phyloP scores from a whole-genome alignment of 2,888 invertebrate genomes.

The Drosophila differens region DNA sequence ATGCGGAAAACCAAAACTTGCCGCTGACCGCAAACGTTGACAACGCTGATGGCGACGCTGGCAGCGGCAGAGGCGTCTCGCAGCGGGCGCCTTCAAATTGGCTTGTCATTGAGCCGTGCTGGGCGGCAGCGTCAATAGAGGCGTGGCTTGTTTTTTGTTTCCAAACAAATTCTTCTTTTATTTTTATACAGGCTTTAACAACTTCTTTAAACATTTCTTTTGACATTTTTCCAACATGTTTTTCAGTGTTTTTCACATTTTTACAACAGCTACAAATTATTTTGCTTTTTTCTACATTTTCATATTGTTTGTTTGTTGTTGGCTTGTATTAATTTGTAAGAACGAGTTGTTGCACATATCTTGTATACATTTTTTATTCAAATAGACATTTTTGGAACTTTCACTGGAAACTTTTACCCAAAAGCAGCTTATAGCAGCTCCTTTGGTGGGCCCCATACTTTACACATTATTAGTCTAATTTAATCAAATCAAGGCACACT shows the following conservation, averaged over 20 bases:
- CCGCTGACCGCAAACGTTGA: slow-evolving; percentile 59
- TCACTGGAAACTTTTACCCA: slow-evolving; percentile 70
- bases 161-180: slow-evolving; percentile 37
- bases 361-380: slow-evolving; percentile 52
- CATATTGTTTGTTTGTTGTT: slow-evolving; percentile 31
- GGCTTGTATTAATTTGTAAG: slow-evolving; percentile 59
- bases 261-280: slow-evolving; percentile 41
- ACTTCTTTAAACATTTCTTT: slow-evolving; percentile 60
- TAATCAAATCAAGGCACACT: slow-evolving; percentile 78
- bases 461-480: slow-evolving; percentile 75
- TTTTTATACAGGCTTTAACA: slow-evolving; percentile 49
- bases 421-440: slow-evolving; percentile 56
- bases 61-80: slow-evolving; percentile 23
- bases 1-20: slow-evolving; percentile 74
- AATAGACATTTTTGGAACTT: slow-evolving; percentile 66
- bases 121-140: slow-evolving; percentile 40
- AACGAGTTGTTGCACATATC: slow-evolving; percentile 50
- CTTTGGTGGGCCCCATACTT: slow-evolving; percentile 73
- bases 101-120: slow-evolving; percentile 69
- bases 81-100: slow-evolving; percentile 73
- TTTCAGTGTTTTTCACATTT: slow-evolving; percentile 39
- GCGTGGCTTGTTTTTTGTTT: slow-evolving; percentile 51
- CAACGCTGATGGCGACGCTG: slow-evolving; percentile 38
- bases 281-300: slow-evolving; percentile 32
- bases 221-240: slow-evolving; percentile 60